A percentile compares a stretch with the other conserved stretches of the same genome.
Evolutionary conservation across 2,113 vertebrate species (phyloP).

Genomic region (Hirundichthys speculiger): DNA sequence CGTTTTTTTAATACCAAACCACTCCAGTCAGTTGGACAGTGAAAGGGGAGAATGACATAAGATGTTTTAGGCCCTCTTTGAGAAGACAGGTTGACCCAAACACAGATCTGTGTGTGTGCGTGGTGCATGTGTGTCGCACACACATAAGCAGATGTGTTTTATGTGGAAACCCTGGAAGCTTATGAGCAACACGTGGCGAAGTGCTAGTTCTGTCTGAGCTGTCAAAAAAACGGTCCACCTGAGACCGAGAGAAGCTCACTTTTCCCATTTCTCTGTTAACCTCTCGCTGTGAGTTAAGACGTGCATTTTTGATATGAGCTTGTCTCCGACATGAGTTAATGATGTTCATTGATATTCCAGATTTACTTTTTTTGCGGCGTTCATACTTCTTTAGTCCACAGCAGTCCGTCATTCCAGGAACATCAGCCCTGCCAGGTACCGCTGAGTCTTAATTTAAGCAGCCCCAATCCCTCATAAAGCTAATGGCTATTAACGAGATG

Average conservation of each 20-base stretch:
- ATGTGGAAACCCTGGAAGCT: conserved; percentile 47
- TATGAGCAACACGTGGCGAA: conserved; percentile 33
- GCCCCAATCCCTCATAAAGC: conserved; percentile 53
- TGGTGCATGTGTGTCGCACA: background rate
- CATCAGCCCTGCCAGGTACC: conserved; percentile 29
- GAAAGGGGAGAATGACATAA: background rate
- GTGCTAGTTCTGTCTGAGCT: conserved; percentile 24
- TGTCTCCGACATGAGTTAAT: conserved; percentile 6
- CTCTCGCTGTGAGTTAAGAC: background rate
- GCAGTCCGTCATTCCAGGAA: conserved; percentile 31
- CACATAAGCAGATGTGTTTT: conserved; percentile 37
- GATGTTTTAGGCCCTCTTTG: background rate
- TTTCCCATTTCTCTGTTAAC: conserved; percentile 21
- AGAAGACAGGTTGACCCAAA: background rate
- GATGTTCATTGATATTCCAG: conserved; percentile 27
- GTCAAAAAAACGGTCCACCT: conserved; percentile 26
- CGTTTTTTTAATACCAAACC: background rate
- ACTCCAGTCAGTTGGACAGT: background rate
- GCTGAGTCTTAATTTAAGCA: conserved; percentile 29
- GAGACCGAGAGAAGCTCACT: background rate
- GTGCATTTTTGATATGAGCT: background rate
- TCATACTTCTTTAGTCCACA: conserved; percentile 1
- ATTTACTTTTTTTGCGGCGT: conserved; percentile 10
- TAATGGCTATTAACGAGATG: conserved; percentile 41
- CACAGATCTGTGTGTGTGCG: background rate